Evolutionary conservation across 2,113 vertebrate genomes (phyloP), one percentile per base, ranked within the genome.

Genomic region (Cyanistes caeruleus): DNA sequence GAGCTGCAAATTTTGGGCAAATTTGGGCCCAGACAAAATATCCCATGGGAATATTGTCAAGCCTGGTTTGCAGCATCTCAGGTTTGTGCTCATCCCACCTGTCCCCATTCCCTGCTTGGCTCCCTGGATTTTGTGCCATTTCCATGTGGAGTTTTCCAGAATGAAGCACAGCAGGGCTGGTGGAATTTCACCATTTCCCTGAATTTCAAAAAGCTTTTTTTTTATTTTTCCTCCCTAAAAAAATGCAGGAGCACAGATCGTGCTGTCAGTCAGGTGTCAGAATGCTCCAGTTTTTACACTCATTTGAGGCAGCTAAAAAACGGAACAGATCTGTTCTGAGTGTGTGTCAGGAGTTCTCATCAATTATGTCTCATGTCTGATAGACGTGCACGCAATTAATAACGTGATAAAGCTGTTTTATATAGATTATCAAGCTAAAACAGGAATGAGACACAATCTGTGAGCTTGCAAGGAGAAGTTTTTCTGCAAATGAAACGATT

Each of bases 31-130:
- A 19, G 22, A 31, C 15, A 17, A 59, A 68, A 31, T 1, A 17
- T 56, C 39, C 53, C 41, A 10, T 0, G 5, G 22, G 25, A 58
- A 11, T 15, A 19, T 48, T 2, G 0, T 18, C 3, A 5, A 27
- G 8, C 4, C 39, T 31, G 74, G 15, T 22, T 41, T 44, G 33
- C 28, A 84, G 64, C 44, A 13, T 0, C 22, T 20, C 60, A 10
- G 31, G 9, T 19, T 51, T 9, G 7, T 60, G 43, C 58, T 35
- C 52, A 31, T 30, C 37, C 35, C 19, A 3, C 39, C 52, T 30
- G 44, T 20, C 37, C 64, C n/a, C 33, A 16, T 17, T 33, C 51
- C 79, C 49, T 67, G 25, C 49, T 31, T 1, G 37, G n/a, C 11
- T 64, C 73, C 27, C 1, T 1, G 18, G 31, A 18, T 25, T 74